Base-by-base conservation (phyloP, 2,888 invertebrate species). In the Gandaritis pyraliata region DNA sequence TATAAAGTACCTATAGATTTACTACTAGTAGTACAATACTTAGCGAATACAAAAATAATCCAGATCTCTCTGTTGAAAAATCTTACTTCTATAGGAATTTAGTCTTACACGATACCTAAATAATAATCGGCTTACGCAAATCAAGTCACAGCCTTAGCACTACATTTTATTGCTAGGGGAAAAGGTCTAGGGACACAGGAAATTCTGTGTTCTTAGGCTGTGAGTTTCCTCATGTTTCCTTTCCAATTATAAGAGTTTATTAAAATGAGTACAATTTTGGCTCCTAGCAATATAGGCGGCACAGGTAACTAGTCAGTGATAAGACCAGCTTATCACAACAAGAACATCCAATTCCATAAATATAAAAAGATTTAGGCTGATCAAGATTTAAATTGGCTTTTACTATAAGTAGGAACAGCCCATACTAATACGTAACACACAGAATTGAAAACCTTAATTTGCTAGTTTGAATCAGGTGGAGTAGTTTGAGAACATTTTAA, bases 121-220 rank as follows among this genome's bases (percentile, higher is more conserved):
- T 51, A 41, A n/a, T n/a, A 16, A 15, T 46, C 45, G 36, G 41
- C 36, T 43, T 29, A 49, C 16, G 53, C 53, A 55, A 58, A 58
- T 51, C 16, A 63, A 61, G 48, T 53, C 61, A 62, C 61, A 62
- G 57, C 57, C 57, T 45, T 33, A 30, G 48, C 38, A 53, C 29
- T 13, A 50, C 15, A n/a, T 39, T 55, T 29, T 29, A 10, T 23
- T 57, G 49, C 41, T 30, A 49, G 16, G 18, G 5, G 13, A 10
- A n/a, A 56, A 29, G 49, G 10, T 11, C 16, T 16, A 16, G 8
- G 16, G 16, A 43, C 41, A 41, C 16, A 16, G 16, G 16, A 15
- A 41, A 12, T 8, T 15, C 15, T 29, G 33, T 33, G 8, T 11
- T 6, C 6, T 8, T 5, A 33, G 33, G 33, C 33, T 23, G 23